These are phyloP conservation scores for Rattus norvegicus DNA, from an alignment of 2,113 vertebrate species.

Conservation along the genomic window DNA sequence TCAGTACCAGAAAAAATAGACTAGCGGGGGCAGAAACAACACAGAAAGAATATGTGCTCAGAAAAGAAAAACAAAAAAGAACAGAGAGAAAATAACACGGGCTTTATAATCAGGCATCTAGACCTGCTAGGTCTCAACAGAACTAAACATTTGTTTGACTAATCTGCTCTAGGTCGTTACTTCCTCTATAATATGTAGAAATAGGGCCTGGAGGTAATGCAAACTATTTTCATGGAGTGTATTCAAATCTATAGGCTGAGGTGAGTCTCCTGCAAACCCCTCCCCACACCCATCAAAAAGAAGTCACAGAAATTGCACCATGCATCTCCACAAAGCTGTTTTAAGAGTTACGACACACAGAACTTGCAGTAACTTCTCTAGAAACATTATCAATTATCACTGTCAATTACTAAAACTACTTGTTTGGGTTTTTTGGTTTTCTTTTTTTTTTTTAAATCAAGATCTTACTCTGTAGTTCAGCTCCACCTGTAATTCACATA, in stretches of 20 bases:
- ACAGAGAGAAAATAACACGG: background rate
- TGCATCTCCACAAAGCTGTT: background rate
- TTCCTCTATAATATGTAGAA: conserved; percentile 39
- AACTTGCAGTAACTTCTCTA: conserved; percentile 19
- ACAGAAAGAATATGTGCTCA: background rate
- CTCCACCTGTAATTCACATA: background rate
- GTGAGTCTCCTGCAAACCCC: background rate
- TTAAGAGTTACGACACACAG: background rate
- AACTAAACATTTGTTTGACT: conserved; percentile 20
- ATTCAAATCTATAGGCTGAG: background rate
- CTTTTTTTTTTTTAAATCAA: background rate
- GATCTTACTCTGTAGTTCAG: background rate
- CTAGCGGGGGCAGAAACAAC: background rate
- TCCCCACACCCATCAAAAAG: background rate
- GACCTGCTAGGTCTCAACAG: background rate
- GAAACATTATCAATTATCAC: conserved; percentile 29
- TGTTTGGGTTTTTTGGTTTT: background rate
- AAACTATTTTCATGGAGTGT: background rate
- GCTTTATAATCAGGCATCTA: conserved; percentile 23
- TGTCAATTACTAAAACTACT: conserved; percentile 11
- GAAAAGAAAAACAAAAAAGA: too few relatives aligned
- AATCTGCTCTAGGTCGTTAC: conserved; percentile 52
- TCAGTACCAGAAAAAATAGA: background rate
- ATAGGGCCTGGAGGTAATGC: background rate
- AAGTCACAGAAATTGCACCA: background rate